Base-by-base conservation (phyloP, 1,140 invertebrate genomes). In the Zaprionus camerounensis region DNA sequence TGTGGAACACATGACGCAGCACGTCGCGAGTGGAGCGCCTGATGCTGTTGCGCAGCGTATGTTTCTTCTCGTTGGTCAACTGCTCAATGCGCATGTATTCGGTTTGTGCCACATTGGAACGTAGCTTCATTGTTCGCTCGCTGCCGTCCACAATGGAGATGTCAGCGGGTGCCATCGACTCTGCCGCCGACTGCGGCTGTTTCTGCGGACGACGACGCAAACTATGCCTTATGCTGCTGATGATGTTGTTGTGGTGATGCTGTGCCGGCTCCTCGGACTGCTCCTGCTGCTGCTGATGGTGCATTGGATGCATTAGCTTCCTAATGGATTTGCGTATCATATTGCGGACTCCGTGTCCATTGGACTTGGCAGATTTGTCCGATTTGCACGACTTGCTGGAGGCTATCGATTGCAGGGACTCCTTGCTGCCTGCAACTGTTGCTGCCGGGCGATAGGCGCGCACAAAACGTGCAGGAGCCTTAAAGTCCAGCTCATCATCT, bases 281-380 rank as follows among this genome's bases (percentile, higher is more conserved):
- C 17, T 22, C 28, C 17, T 71, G 65, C 1, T 71, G 65, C 3
- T 28, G 31, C 9, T 71, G 53, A 1, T 68, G 55, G 17, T 78
- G 69, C 31, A 67, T 64, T 44, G 86, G 81, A 78, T 91, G 85
- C 62, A 92, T 92, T 1, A 92, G 71, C 9, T 82, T 79, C 6
- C 92, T 73, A 46, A 93, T 87, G 51, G 91, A 92, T 58, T 92
- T 92, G 1, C 92, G 80, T 67, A 93, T 91, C 53, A 91, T 82
- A 34, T 77, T 72, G 15, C 80, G 78, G 3, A 93, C 73, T 9
- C 81, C 78, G 6, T 77, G 80, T 0, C 68, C 59, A 2, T 20
- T 36, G 56, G 68, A 65, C 15, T 92, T 82, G 51, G 71, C 22
- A 2, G 81, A 80, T 20, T 80, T 67, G 38, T 56, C 24, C 15